A percentile compares a stretch with the other conserved stretches of the same genome.
phyloP scores from a whole-genome alignment of 2,113 vertebrate genomes.

The Cariama cristata region DNA sequence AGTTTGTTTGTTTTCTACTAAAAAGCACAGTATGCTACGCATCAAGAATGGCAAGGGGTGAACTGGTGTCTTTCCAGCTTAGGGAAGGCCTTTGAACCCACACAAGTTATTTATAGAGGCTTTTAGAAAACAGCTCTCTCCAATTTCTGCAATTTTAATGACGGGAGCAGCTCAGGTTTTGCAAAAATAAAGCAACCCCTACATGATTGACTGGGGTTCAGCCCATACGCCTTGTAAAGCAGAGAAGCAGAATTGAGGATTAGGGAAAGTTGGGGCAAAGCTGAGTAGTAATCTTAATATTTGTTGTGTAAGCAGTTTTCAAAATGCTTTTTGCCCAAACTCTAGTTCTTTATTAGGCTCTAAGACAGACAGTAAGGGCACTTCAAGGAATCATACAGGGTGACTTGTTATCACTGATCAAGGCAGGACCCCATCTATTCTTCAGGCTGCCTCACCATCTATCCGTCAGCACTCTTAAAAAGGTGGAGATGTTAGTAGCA shows the following conservation, averaged over 20 bases:
- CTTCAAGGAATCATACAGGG: neutral
- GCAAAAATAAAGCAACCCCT: neutral
- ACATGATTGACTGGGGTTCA: neutral
- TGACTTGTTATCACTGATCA: neutral
- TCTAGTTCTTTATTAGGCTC: neutral
- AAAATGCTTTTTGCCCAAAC: neutral
- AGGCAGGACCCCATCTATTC: neutral
- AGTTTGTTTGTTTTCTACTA: neutral
- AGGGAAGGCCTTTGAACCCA: conserved; percentile 16
- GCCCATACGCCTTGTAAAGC: neutral
- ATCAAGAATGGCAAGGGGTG: neutral
- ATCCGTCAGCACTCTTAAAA: neutral
- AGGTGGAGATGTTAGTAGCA: neutral
- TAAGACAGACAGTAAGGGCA: neutral
- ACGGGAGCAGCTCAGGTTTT: neutral
- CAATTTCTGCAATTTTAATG: neutral
- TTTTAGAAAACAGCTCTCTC: neutral
- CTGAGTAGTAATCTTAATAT: neutral
- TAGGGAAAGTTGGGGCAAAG: neutral
- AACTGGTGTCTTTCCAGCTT: neutral
- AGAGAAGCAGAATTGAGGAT: neutral
- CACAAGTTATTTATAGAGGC: neutral
- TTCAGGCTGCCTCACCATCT: neutral
- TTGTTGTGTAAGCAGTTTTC: neutral
- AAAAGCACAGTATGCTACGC: neutral